phyloP scores from a whole-genome alignment of 2,888 invertebrate species.

The Rotaria macrura region DNA sequence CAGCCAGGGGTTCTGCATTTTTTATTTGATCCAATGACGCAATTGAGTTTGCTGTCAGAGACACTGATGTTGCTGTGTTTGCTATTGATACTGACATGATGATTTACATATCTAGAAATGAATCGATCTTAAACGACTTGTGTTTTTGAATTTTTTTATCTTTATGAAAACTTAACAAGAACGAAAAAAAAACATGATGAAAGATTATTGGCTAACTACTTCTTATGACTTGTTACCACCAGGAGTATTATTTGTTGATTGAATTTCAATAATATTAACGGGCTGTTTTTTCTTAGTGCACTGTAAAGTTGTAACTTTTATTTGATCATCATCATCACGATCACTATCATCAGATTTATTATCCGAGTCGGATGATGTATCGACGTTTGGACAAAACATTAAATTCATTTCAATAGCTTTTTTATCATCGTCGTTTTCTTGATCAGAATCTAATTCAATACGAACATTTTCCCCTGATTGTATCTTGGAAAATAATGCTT shows the following conservation, averaged over 20 bases:
- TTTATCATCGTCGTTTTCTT: not conserved
- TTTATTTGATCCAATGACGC: not conserved
- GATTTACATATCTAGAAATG: not conserved
- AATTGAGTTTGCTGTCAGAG: not conserved
- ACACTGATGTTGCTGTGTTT: not conserved
- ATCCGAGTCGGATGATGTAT: not conserved
- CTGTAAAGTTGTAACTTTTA: not conserved
- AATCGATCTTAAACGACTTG: not conserved
- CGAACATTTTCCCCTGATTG: not conserved
- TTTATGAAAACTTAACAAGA: not conserved
- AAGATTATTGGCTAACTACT: not conserved
- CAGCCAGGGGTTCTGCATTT: not conserved
- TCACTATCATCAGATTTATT: not conserved
- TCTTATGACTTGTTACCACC: not conserved
- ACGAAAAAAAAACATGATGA: not conserved
- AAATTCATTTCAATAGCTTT: not conserved
- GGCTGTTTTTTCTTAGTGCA: not conserved
- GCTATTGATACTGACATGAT: not conserved
- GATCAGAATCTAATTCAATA: conserved; percentile 4
- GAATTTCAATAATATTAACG: not conserved
- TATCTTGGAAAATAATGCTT: not conserved
- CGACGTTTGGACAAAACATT: not conserved
- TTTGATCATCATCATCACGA: not conserved
- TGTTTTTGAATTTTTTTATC: too few relatives aligned
- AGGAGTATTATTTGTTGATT: not conserved